phyloP scores from a whole-genome alignment of 2,113 vertebrate genomes.

The Nymphicus hollandicus region DNA sequence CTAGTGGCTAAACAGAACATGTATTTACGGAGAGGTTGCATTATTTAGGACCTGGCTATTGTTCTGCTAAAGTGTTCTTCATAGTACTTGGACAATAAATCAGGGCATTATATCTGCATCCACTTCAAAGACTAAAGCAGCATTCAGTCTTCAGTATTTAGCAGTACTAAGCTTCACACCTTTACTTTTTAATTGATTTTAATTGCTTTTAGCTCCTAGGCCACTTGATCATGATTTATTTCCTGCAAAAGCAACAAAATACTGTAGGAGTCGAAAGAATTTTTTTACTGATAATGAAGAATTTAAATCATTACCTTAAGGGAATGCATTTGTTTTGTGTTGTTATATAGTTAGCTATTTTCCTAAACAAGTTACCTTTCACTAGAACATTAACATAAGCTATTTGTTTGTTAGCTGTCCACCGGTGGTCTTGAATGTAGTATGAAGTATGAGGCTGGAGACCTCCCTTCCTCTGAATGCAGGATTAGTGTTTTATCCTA shows the following conservation, averaged over 20 bases:
- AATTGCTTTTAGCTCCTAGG: background rate
- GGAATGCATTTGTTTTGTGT: background rate
- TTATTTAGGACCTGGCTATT: background rate
- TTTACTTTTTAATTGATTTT: background rate
- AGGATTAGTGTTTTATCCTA: background rate
- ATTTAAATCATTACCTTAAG: background rate
- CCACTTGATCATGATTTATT: background rate
- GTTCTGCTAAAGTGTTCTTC: background rate
- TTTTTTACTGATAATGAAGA: background rate
- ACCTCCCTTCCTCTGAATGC: background rate
- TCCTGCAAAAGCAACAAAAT: background rate
- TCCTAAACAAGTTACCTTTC: background rate
- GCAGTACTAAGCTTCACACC: background rate
- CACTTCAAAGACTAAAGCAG: background rate
- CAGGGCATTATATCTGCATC: background rate
- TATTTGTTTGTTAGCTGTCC: background rate
- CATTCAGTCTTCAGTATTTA: background rate
- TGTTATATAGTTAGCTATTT: background rate
- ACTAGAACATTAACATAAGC: background rate
- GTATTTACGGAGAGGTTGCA: background rate
- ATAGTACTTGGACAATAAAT: background rate
- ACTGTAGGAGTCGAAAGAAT: background rate
- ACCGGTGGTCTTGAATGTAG: background rate
- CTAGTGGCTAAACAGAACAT: background rate
- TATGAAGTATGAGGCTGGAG: background rate